Percentiles rank a stretch among this genome's conserved stretches.
These are phyloP conservation scores for Synanthedon formicaeformis DNA, from an alignment of 2,888 invertebrate genomes.

Conservation along the genomic window DNA sequence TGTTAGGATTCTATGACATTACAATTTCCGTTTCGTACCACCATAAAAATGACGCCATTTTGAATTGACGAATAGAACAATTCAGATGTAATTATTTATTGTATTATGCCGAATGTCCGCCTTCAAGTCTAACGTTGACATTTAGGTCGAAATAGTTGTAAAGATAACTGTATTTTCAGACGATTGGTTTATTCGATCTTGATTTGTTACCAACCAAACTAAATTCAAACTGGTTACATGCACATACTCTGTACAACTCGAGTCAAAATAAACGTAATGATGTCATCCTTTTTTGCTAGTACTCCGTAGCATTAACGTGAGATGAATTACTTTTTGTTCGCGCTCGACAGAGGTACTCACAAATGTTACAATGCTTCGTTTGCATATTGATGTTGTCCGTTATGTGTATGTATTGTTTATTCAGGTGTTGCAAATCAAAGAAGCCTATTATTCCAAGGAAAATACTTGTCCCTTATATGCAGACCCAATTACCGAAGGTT, in stretches of 20 bases:
- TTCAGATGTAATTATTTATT: background rate
- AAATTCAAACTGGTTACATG: slow-evolving; percentile 23
- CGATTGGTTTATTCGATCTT: slow-evolving; percentile 31
- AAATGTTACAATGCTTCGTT: slow-evolving; percentile 31
- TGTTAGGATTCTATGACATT: slow-evolving; percentile 27
- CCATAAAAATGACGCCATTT: slow-evolving; percentile 17
- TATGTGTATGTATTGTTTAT: slow-evolving; percentile 12
- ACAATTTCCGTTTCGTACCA: slow-evolving; percentile 23
- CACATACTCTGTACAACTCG: slow-evolving; percentile 9
- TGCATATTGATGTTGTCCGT: slow-evolving; percentile 30
- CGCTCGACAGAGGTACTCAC: slow-evolving; percentile 34
- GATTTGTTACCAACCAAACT: slow-evolving; percentile 28
- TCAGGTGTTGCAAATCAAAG: slow-evolving; percentile 12
- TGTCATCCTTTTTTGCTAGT: slow-evolving; percentile 54
- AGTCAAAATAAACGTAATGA: slow-evolving; percentile 39
- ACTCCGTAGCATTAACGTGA: slow-evolving; percentile 42
- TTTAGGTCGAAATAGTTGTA: slow-evolving; percentile 42
- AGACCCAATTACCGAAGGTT: too few species aligned
- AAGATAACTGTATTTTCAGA: slow-evolving; percentile 45
- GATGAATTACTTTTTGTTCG: slow-evolving; percentile 54
- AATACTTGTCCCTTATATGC: too few species aligned
- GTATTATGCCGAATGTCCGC: slow-evolving; percentile 5
- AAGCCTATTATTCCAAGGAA: too few species aligned
- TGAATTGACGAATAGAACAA: slow-evolving; percentile 9
- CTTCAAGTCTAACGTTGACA: slow-evolving; percentile 20